These are phyloP conservation scores for Frieseomelitta varia DNA, from an alignment of 1,140 invertebrate species.

Conservation along the genomic window DNA sequence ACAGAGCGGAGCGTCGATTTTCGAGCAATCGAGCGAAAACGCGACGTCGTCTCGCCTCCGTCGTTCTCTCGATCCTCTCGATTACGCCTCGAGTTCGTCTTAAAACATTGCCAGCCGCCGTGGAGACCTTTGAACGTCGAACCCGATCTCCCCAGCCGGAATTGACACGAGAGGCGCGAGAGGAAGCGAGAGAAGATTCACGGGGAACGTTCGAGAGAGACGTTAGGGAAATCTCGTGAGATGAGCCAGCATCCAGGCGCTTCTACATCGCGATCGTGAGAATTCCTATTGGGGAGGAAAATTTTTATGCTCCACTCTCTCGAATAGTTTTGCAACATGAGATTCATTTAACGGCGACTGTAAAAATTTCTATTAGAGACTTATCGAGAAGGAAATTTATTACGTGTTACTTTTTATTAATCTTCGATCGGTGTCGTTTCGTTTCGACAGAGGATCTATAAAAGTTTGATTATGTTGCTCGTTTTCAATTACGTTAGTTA, in stretches of 20 bases:
- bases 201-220: neutral
- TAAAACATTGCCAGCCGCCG: slow-evolving; percentile 49
- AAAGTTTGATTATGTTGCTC: too few species aligned
- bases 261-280: neutral
- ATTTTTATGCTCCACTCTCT: too few species aligned
- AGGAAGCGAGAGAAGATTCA: slow-evolving; percentile 55
- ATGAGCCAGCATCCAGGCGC: neutral
- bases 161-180: slow-evolving; percentile 66
- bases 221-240: neutral
- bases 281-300: too few species aligned
- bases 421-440: too few species aligned
- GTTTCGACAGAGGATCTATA: too few species aligned
- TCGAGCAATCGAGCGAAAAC: slow-evolving; percentile 35
- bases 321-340: too few species aligned
- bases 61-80: neutral
- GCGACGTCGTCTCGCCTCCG: slow-evolving; percentile 2
- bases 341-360: too few species aligned
- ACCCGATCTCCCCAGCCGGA: slow-evolving; percentile 50
- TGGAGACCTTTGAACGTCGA: slow-evolving; percentile 56
- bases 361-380: too few species aligned
- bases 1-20: slow-evolving; percentile 20
- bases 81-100: slow-evolving; percentile 38
- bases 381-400: too few species aligned
- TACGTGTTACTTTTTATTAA: too few species aligned
- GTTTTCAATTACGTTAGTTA: too few species aligned